These are phyloP conservation scores for Mixornis gularis DNA, from an alignment of 2,113 vertebrate species.

Conservation along the genomic window DNA sequence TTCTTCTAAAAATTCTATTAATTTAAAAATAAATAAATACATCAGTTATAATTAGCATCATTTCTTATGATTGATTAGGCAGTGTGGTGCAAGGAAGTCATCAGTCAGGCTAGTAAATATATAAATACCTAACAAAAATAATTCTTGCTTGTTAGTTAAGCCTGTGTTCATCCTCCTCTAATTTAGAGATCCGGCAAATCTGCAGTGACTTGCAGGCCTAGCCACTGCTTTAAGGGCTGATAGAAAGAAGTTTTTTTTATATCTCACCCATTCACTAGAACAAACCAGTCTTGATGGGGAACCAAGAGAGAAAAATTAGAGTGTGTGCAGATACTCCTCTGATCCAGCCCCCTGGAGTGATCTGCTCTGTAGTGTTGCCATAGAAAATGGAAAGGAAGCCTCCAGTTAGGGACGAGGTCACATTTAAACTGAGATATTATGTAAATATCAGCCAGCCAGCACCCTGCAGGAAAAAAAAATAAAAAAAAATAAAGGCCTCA, in stretches of 20 bases:
- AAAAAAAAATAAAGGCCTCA: background rate
- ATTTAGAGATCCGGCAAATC: background rate
- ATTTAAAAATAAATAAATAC: background rate
- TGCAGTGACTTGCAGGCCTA: background rate
- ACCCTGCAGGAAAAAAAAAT: background rate
- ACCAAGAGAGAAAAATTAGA: background rate
- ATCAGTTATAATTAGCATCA: background rate
- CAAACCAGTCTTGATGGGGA: background rate
- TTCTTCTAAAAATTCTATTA: background rate
- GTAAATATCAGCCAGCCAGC: slow-evolving; percentile 21
- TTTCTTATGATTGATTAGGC: background rate
- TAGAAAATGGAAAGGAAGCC: slow-evolving; percentile 31
- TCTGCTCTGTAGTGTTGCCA: slow-evolving; percentile 7
- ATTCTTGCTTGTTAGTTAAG: background rate
- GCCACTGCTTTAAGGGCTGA: background rate
- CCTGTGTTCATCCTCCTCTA: background rate
- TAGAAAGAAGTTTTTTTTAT: background rate
- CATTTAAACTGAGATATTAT: slow-evolving; percentile 25
- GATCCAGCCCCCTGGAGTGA: background rate
- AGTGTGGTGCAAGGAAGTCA: background rate
- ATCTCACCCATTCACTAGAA: background rate
- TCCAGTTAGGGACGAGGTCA: slow-evolving; percentile 43
- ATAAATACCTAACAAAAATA: background rate
- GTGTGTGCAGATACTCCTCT: background rate
- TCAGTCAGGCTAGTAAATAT: background rate